A percentile compares a stretch with the other conserved stretches of the same genome.
Conservation (phyloP, 2,113 vertebrate genomes). For the Lamprotornis superbus region DNA sequence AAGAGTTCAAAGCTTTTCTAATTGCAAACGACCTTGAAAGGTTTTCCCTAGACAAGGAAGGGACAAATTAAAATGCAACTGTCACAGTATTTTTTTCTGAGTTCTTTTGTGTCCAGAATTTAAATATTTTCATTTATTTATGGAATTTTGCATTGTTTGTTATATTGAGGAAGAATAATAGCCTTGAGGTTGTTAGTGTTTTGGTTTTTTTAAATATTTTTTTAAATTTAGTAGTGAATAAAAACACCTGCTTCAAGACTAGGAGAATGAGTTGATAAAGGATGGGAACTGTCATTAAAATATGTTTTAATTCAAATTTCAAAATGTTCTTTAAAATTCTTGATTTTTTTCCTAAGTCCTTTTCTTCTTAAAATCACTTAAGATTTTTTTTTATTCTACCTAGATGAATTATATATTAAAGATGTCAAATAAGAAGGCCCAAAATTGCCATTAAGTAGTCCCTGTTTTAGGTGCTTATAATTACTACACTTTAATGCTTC, state of each 20-base stretch:
- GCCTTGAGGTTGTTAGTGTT: not conserved
- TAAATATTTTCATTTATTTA: not conserved
- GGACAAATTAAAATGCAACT: not conserved
- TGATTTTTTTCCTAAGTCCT: not conserved
- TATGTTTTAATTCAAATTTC: not conserved
- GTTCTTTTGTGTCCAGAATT: not conserved
- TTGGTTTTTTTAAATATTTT: not conserved
- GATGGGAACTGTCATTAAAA: not conserved
- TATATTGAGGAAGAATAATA: not conserved
- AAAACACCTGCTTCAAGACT: not conserved
- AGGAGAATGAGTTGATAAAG: not conserved
- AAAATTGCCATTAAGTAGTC: not conserved
- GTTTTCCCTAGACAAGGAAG: not conserved
- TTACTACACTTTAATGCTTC: not conserved
- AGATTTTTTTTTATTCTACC: not conserved
- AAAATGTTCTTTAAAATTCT: not conserved
- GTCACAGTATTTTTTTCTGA: not conserved
- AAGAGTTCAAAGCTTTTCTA: slow-evolving; percentile 5
- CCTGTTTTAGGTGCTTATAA: not conserved
- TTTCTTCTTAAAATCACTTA: not conserved
- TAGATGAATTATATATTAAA: not conserved
- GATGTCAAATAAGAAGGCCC: not conserved
- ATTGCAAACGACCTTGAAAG: not conserved
- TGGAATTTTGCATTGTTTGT: not conserved
- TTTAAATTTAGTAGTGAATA: not conserved